Evolutionary conservation across 1,140 invertebrate species (phyloP), one percentile per base, ranked within the genome.

Genomic region (Phortica variegata): DNA sequence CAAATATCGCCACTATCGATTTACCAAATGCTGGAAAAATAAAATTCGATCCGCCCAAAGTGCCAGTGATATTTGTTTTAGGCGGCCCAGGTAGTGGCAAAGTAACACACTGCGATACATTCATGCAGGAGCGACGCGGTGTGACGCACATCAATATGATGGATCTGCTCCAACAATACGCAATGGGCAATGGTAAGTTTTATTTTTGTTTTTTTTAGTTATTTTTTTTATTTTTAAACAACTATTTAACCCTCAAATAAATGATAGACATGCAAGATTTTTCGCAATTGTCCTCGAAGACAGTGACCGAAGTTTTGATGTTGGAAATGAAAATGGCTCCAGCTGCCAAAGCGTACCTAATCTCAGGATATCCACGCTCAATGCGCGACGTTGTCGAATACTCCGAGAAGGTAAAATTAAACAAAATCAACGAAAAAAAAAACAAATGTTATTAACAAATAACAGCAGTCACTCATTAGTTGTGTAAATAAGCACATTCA

Each of bases 361-460:
- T 98, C 17, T 95, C 95, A 49, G 95, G 95, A 33, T 98, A 96
- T 81, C 96, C 94, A 12, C 82, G 94, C 42, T 91, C 88, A 55
- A 92, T 93, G 90, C 79, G 89, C 37, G 91, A 94, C 69, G 88
- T 93, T 2, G 90, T 92, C 1, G 90, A 93, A 75, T 93, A 93
- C 73, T 88, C 89, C 0, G 88, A 92, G 71, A 93, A 92, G 83
- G 91, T 93, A 79, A 55, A 23, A 7, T 19, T 31, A 34, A 17
- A 19, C 26, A 29, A 26, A 18, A 18, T 16, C 13, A 33, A 10
- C 33, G 5, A 43, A 17, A 36, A 42, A 7, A 32, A 12, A 16
- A 18, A 10, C 10, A 43, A 21, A 38, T 38, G 31, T 8, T 42
- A 19, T 17, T 17, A 5, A 19, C 9, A 13, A 20, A 34, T 21